Evolutionary conservation across 2,888 invertebrate genomes (phyloP).

Genomic region (Gisinianus flammeolus): DNA sequence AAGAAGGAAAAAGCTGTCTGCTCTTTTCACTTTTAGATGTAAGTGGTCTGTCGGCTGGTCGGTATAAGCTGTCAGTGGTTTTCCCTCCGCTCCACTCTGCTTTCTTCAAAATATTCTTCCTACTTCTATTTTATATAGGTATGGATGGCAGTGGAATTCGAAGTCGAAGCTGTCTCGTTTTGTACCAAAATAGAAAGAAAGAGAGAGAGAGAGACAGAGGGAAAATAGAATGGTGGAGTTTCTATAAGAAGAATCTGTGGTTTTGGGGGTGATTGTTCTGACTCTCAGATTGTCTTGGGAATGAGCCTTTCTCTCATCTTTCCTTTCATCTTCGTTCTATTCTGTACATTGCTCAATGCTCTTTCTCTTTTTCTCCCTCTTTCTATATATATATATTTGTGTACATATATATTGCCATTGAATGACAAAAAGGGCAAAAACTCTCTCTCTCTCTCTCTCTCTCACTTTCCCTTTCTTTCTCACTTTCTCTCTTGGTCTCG

Average conservation of each 20-base stretch:
- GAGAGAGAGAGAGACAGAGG: neutral
- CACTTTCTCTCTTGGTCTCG: conserved; percentile 6
- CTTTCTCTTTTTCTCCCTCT: neutral
- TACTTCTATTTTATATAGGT: neutral
- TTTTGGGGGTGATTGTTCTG: conserved; percentile 1
- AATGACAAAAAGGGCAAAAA: conserved; percentile 22
- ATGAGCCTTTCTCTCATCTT: conserved; percentile 21
- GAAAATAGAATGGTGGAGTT: neutral
- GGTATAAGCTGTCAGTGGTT: conserved; percentile 25
- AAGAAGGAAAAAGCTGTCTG: neutral
- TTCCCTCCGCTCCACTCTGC: neutral
- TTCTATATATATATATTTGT: neutral
- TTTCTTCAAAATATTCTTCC: neutral
- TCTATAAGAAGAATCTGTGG: conserved; percentile 12
- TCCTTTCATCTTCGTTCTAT: conserved; percentile 18
- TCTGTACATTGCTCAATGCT: neutral
- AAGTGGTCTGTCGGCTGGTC: conserved; percentile 26
- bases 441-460: conserved; percentile 12
- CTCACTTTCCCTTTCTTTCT: neutral
- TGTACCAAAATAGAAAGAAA: neutral
- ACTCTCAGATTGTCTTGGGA: conserved; percentile 31
- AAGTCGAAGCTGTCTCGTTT: no score
- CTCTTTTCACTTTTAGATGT: conserved; percentile 10
- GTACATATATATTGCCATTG: neutral
- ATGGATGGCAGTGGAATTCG: no score